These are phyloP conservation scores for Melanotaenia nigrans DNA, from an alignment of 2,797 vertebrate genomes.

Conservation along the genomic window DNA sequence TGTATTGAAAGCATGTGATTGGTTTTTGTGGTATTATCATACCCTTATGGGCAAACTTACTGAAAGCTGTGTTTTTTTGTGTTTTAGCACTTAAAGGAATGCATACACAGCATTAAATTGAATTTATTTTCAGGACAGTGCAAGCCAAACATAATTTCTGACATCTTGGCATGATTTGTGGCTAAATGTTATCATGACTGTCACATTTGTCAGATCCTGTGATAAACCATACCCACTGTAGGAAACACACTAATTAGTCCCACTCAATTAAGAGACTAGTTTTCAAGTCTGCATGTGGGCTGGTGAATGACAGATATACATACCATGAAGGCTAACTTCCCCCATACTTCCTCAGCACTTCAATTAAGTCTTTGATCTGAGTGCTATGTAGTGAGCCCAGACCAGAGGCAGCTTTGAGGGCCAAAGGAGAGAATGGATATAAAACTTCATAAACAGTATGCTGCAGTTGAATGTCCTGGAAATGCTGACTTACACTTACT, in stretches of 20 bases:
- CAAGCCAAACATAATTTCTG: slow-evolving; percentile 33
- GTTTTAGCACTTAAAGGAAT: slow-evolving; percentile 34
- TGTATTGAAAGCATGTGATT: slow-evolving; percentile 53
- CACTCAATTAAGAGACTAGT: slow-evolving; percentile 72
- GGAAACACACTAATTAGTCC: slow-evolving; percentile 72
- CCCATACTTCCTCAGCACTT: slow-evolving; percentile 62
- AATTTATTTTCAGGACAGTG: slow-evolving; percentile 28
- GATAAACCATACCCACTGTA: slow-evolving; percentile 39
- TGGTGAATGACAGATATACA: slow-evolving; percentile 69
- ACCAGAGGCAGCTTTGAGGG: slow-evolving; percentile 51
- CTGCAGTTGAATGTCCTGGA: slow-evolving; percentile 27
- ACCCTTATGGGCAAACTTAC: slow-evolving; percentile 44
- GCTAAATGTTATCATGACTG: slow-evolving; percentile 44
- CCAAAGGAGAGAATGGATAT: slow-evolving; percentile 42
- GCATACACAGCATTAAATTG: slow-evolving; percentile 27
- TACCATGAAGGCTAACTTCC: slow-evolving; percentile 70
- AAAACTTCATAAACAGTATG: slow-evolving; percentile 34
- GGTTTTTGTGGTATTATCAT: slow-evolving; percentile 50
- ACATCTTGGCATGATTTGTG: slow-evolving; percentile 18
- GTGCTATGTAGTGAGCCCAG: slow-evolving; percentile 51
- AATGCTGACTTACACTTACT: slow-evolving; percentile 34
- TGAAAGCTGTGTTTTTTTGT: slow-evolving; percentile 27
- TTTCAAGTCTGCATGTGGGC: slow-evolving; percentile 67
- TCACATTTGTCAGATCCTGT: slow-evolving; percentile 47
- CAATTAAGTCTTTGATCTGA: slow-evolving; percentile 77